These are phyloP conservation scores for Craniophora ligustri DNA, from an alignment of 2,888 invertebrate species.

Conservation along the genomic window DNA sequence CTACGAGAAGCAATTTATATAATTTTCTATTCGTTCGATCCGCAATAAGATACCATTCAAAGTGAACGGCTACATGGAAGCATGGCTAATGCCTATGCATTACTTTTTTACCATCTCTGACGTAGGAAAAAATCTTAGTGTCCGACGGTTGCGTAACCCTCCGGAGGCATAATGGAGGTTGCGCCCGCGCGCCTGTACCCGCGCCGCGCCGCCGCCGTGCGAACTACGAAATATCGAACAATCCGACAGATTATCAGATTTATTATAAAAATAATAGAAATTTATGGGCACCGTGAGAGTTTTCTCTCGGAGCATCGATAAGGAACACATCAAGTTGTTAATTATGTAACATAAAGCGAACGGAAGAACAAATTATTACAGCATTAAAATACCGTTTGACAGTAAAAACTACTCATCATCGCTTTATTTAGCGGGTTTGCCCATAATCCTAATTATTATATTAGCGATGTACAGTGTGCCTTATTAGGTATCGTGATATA, in stretches of 20 bases:
- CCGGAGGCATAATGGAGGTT: constrained; percentile 51
- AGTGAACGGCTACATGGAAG: constrained; percentile 72
- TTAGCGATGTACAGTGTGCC: constrained; percentile 3
- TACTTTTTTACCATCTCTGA: constrained; percentile 70
- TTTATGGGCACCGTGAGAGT: constrained; percentile 36
- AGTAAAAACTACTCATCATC: neutral
- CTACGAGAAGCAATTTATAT: constrained; percentile 79
- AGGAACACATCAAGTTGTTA: constrained; percentile 26
- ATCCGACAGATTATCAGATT: constrained; percentile 59
- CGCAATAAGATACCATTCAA: constrained; percentile 73
- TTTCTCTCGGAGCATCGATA: constrained; percentile 50
- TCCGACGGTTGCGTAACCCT: constrained; percentile 62
- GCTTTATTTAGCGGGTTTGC: neutral
- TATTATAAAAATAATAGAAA: constrained; percentile 58
- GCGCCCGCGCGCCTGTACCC: too few relatives aligned
- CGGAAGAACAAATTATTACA: neutral
- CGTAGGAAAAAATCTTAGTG: constrained; percentile 59
- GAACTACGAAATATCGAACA: constrained; percentile 64
- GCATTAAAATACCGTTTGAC: neutral
- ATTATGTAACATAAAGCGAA: constrained; percentile 24
- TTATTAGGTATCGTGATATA: neutral
- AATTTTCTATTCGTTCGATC: constrained; percentile 79
- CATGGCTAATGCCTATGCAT: constrained; percentile 74
- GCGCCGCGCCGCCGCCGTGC: too few relatives aligned
- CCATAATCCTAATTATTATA: neutral